phyloP scores from a whole-genome alignment of 1,140 invertebrate genomes.

The Drosophila miranda region DNA sequence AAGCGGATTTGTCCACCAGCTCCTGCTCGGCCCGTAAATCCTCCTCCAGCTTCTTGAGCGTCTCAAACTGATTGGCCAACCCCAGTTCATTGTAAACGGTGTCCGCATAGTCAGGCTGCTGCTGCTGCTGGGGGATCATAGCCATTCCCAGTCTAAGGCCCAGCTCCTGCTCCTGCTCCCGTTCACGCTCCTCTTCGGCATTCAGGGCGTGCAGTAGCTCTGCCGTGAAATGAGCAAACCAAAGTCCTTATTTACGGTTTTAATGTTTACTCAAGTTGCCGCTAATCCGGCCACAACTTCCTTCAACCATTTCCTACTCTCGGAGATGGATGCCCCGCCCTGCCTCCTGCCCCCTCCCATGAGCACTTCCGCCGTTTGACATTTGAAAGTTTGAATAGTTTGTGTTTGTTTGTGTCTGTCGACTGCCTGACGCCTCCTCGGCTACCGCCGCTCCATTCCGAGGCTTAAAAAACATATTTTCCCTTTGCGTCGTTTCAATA shows the following conservation, averaged over 20 bases:
- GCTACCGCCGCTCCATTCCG: background rate
- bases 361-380: slow-evolving; percentile 50
- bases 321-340: no score
- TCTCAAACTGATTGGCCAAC: slow-evolving; percentile 68
- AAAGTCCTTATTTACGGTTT: slow-evolving; percentile 50
- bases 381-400: slow-evolving; percentile 64
- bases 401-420: slow-evolving; percentile 20
- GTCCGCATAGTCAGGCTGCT: slow-evolving; percentile 63
- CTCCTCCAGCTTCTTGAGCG: slow-evolving; percentile 75
- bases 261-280: slow-evolving; percentile 45
- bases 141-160: slow-evolving; percentile 35
- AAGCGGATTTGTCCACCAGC: slow-evolving; percentile 78
- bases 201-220: slow-evolving; percentile 70
- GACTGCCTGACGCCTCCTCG: slow-evolving; percentile 5
- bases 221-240: slow-evolving; percentile 51
- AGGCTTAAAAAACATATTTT: slow-evolving; percentile 54
- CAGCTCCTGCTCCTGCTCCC: slow-evolving; percentile 31
- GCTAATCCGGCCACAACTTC: slow-evolving; percentile 54
- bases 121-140: background rate
- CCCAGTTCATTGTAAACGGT: slow-evolving; percentile 69
- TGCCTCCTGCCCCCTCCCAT: background rate
- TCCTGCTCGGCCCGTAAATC: slow-evolving; percentile 79
- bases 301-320: slow-evolving; percentile 12
- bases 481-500: slow-evolving; percentile 30
- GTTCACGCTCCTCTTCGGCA: slow-evolving; percentile 36